Base-by-base conservation (phyloP, 2,797 vertebrate species). In the Enteromius viviparus region DNA sequence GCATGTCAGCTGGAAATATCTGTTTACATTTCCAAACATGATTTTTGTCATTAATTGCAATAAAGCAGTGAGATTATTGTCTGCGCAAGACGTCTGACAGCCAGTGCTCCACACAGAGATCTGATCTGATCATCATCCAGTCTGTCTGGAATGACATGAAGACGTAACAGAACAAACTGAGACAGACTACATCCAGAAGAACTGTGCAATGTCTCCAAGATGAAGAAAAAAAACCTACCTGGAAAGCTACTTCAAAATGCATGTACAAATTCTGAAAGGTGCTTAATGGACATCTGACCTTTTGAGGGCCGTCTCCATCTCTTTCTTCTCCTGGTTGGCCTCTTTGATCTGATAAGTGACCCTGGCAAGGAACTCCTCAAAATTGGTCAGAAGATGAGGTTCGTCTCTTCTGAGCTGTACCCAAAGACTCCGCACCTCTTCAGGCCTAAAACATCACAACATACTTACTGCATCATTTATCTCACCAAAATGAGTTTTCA, bases 311-410 rank as follows among this genome's bases (percentile, higher is more conserved):
- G 88, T 94, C 88, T 99, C 97, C 94, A 98, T 95, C 65, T 97
- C 94, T 0, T 77, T 94, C 92, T 96, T 98, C 85, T 99, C 96
- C 85, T 96, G 93, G 15, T 96, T 95, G 49, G 95, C 97, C 86
- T 97, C 96, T 80, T 93, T 95, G 80, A 99, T 96, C 91, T 96
- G 96, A 0, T 92, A 93, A 7, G 97, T 96, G 87, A 98, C 94
- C 88, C 95, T 94, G 86, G 94, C 84, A 81, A 99, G 89, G 86
- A 99, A 95, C 81, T 97, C 96, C 89, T 99, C 97, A 80, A 99
- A 99, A 91, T 88, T 95, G 70, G 96, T 92, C 81, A 99, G 93
- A 76, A 99, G 94, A 74, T 95, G 94, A 15, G 98, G 96, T 53
- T 98, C 95, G 0, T 96, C 96, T 53, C 93, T 95, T 42, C 92